phyloP scores from a whole-genome alignment of 2,113 vertebrate species.

The Corynorhinus townsendii region DNA sequence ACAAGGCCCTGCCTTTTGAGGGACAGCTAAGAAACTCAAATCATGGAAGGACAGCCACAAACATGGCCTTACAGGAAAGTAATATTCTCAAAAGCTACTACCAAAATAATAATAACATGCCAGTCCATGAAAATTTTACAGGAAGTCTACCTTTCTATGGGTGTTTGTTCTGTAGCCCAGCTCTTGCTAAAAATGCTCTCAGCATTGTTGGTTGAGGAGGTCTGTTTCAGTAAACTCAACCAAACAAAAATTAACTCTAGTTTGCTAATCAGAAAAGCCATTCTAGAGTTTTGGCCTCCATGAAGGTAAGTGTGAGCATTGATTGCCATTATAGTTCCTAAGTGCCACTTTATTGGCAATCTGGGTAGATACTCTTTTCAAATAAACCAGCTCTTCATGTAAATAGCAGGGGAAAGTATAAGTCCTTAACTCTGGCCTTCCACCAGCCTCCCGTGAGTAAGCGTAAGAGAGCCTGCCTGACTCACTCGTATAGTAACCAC shows the following conservation, averaged over 20 bases:
- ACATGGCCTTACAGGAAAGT: not conserved
- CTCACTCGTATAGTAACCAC: not conserved
- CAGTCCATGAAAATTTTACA: not conserved
- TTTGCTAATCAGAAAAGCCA: not conserved
- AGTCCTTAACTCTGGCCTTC: not conserved
- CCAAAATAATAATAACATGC: not conserved
- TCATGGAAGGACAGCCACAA: not conserved
- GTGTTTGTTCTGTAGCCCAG: not conserved
- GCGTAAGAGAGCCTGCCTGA: not conserved
- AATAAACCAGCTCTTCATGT: not conserved
- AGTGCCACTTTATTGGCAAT: not conserved
- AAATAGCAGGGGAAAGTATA: not conserved
- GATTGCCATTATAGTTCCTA: not conserved
- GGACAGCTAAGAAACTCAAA: not conserved
- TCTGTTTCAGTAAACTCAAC: not conserved
- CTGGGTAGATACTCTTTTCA: not conserved
- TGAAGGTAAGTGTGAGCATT: not conserved
- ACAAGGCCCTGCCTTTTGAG: not conserved
- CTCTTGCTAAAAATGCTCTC: not conserved
- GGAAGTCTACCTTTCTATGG: not conserved
- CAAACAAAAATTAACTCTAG: not conserved
- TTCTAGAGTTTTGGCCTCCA: not conserved
- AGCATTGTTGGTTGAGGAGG: not conserved
- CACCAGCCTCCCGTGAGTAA: not conserved
- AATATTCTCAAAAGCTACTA: not conserved